Percentiles rank a stretch among this genome's conserved stretches.
Conservation (phyloP, 37 sponge, comb jelly and placozoan species). For the Agelas oroides region DNA sequence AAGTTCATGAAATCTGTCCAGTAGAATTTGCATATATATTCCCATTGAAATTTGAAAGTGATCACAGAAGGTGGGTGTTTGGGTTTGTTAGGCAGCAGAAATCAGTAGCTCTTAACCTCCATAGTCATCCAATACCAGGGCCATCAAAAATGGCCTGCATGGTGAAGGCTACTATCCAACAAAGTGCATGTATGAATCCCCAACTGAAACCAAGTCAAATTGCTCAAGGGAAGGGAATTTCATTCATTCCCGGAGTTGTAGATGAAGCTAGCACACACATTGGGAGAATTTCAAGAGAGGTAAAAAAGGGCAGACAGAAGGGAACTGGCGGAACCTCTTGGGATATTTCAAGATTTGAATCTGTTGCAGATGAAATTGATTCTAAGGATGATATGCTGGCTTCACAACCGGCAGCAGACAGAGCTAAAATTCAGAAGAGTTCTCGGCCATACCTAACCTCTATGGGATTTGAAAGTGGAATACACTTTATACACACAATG, state of each 20-base stretch:
- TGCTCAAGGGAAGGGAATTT: slow-evolving; percentile 35
- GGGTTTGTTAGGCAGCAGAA: not conserved
- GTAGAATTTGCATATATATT: slow-evolving; percentile 3
- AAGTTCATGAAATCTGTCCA: too few relatives aligned
- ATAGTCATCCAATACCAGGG: slow-evolving; percentile 8
- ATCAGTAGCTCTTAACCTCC: not conserved
- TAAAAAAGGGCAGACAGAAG: slow-evolving; percentile 7
- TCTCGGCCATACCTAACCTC: not conserved
- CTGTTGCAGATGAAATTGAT: slow-evolving; percentile 29
- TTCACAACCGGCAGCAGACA: not conserved
- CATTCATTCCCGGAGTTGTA: slow-evolving; percentile 16
- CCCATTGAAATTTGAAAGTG: not conserved
- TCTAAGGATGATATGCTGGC: not conserved
- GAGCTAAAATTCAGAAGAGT: not conserved
- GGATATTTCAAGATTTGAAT: too few relatives aligned
- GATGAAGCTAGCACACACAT: slow-evolving; percentile 44
- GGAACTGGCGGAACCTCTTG: not conserved
- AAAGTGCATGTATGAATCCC: slow-evolving; percentile 8
- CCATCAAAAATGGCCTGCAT: not conserved
- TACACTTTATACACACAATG: not conserved
- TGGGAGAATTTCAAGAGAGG: slow-evolving; percentile 23
- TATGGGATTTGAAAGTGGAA: not conserved
- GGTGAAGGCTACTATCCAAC: not conserved
- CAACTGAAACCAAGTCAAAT: slow-evolving; percentile 28
- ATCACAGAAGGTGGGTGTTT: not conserved